A percentile compares a stretch with the other conserved stretches of the same genome.
These are phyloP conservation scores for Perodicticus potto DNA, from an alignment of 2,797 vertebrate species.

Conservation along the genomic window DNA sequence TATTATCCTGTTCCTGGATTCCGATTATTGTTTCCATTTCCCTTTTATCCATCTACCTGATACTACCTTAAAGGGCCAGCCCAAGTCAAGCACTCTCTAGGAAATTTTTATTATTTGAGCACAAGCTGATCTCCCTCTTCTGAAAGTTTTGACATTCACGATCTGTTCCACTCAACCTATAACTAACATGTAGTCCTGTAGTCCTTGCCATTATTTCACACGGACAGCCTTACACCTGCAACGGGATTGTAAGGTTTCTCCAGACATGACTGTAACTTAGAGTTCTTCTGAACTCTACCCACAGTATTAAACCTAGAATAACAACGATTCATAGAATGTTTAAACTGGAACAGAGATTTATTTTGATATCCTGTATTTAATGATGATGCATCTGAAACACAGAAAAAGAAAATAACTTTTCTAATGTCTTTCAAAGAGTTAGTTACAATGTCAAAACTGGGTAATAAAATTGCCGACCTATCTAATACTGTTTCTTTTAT, in stretches of 20 bases:
- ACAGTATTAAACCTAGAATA: not conserved
- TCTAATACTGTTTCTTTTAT: not conserved
- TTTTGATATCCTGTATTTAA: slow-evolving; percentile 24
- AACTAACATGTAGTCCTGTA: not conserved
- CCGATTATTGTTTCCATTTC: not conserved
- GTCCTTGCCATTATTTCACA: not conserved
- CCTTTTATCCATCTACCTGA: not conserved
- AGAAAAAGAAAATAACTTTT: not conserved
- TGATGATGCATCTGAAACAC: not conserved
- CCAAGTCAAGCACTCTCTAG: not conserved
- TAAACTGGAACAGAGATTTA: not conserved
- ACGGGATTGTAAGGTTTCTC: not conserved
- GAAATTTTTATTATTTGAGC: not conserved
- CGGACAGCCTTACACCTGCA: not conserved
- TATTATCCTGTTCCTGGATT: no score
- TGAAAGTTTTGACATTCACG: not conserved
- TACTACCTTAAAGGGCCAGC: not conserved
- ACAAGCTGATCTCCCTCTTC: not conserved
- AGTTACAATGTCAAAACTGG: not conserved
- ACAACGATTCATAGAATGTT: not conserved
- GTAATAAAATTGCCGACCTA: not conserved
- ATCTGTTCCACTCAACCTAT: not conserved
- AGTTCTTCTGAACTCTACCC: not conserved
- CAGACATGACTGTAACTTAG: not conserved
- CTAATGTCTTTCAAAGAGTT: not conserved